Evolutionary conservation across 2,113 vertebrate genomes (phyloP).

Genomic region (Coreoperca whiteheadi): DNA sequence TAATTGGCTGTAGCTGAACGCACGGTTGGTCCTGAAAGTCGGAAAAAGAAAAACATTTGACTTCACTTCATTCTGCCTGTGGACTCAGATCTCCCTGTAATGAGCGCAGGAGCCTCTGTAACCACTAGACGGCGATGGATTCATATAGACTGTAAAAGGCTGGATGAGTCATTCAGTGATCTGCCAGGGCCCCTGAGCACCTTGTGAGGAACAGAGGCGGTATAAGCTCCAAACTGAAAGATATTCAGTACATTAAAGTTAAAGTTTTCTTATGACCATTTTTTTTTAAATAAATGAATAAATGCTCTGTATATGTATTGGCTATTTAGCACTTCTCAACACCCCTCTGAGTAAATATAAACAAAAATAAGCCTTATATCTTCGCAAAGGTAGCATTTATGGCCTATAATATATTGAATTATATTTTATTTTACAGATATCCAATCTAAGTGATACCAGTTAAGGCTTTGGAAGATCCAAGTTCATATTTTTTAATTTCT

Average conservation of each 20-base stretch:
- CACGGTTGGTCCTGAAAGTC: conserved; percentile 18
- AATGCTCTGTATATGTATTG: background rate
- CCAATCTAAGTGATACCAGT: background rate
- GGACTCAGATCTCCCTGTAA: background rate
- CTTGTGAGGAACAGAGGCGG: conserved; percentile 21
- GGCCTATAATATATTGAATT: background rate
- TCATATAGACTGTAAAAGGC: conserved; percentile 2
- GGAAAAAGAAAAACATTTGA: conserved; percentile 14
- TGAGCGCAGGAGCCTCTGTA: background rate
- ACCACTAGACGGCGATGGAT: conserved; percentile 69
- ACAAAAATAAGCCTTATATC: background rate
- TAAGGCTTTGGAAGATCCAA: too few species aligned
- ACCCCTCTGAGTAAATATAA: background rate
- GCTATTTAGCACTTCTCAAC: background rate
- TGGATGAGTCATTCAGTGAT: conserved; percentile 63
- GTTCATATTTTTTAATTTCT: background rate
- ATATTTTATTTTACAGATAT: background rate
- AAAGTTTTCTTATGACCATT: background rate
- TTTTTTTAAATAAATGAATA: background rate
- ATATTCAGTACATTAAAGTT: background rate
- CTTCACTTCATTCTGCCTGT: background rate
- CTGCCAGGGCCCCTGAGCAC: conserved; percentile 6
- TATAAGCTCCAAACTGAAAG: background rate
- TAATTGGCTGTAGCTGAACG: conserved; percentile 16
- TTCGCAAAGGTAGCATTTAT: background rate